phyloP scores from a whole-genome alignment of 2,888 invertebrate species.

The Schrankia costaestrigalis region DNA sequence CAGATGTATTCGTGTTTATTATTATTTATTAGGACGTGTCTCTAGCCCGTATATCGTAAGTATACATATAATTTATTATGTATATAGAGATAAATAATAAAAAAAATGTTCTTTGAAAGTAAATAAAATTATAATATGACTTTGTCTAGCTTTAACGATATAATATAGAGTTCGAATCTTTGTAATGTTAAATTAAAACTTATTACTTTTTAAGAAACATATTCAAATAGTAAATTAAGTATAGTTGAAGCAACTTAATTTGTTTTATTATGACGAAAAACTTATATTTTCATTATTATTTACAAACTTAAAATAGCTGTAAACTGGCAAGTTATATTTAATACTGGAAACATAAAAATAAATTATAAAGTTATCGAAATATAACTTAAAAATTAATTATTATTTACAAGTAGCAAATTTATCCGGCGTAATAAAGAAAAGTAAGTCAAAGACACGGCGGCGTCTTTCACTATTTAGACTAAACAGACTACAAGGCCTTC shows the following conservation, averaged over 20 bases:
- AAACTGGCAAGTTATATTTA: slow-evolving; percentile 75
- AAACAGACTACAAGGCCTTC: slow-evolving; percentile 29
- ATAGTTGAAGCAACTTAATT: slow-evolving; percentile 28
- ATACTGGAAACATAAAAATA: slow-evolving; percentile 69
- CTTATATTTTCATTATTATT: slow-evolving; percentile 47
- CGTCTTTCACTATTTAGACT: slow-evolving; percentile 26
- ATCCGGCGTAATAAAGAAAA: slow-evolving; percentile 18
- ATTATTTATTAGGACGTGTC: slow-evolving; percentile 51
- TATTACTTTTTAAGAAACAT: too few relatives aligned
- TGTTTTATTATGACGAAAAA: slow-evolving; percentile 47
- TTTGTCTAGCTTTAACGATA: slow-evolving; percentile 44
- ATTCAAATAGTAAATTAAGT: slow-evolving; percentile 29
- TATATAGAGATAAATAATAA: slow-evolving; percentile 18
- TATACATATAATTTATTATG: slow-evolving; percentile 29
- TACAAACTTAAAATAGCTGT: slow-evolving; percentile 55
- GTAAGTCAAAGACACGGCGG: slow-evolving; percentile 18
- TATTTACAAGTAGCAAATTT: slow-evolving; percentile 29
- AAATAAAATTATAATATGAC: slow-evolving; percentile 50
- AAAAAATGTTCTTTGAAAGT: slow-evolving; percentile 30
- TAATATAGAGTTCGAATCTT: slow-evolving; percentile 30
- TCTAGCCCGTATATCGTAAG: slow-evolving; percentile 42
- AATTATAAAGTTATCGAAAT: slow-evolving; percentile 55
- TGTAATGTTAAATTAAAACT: slow-evolving; percentile 28
- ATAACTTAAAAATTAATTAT: slow-evolving; percentile 36
- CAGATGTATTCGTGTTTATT: slow-evolving; percentile 22